phyloP scores from a whole-genome alignment of 1,140 invertebrate species.

The Drosophila dunni region DNA sequence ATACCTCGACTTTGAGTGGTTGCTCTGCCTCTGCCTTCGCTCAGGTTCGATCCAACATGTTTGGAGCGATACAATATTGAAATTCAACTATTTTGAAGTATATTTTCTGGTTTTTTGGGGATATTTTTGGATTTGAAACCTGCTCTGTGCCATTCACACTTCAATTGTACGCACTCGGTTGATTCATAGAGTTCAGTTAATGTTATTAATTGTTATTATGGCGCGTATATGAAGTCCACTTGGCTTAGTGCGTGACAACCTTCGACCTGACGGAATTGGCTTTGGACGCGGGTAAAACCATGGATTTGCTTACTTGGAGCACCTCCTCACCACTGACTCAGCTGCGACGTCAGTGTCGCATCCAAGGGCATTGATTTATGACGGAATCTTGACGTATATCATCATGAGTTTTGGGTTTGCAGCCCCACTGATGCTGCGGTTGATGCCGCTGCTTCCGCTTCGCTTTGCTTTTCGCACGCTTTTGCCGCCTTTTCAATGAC shows the following conservation, averaged over 20 bases:
- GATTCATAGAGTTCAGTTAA: conserved; percentile 63
- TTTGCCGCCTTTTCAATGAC: conserved; percentile 54
- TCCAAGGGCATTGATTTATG: conserved; percentile 64
- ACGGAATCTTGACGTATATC: not conserved
- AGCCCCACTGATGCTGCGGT: not conserved
- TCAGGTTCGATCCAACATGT: conserved; percentile 60
- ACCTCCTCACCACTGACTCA: conserved; percentile 24
- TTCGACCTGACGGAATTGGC: conserved; percentile 59
- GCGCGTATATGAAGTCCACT: conserved; percentile 48
- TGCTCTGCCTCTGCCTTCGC: conserved; percentile 11
- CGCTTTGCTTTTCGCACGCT: conserved; percentile 68
- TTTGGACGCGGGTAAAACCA: conserved; percentile 60
- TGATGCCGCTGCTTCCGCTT: conserved; percentile 56
- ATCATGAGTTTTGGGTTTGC: conserved; percentile 15
- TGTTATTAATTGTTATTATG: conserved; percentile 34
- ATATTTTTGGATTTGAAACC: conserved; percentile 4
- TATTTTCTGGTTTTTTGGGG: conserved; percentile 10
- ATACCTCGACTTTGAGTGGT: conserved; percentile 19
- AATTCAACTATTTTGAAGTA: conserved; percentile 7
- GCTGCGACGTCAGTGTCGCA: conserved; percentile 26
- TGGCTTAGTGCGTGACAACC: conserved; percentile 63
- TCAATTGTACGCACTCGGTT: conserved; percentile 56
- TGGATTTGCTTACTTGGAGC: conserved; percentile 6
- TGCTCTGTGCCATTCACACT: conserved; percentile 59
- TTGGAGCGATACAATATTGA: not conserved